phyloP scores from a whole-genome alignment of 2,888 invertebrate species.

The Callyntrura guangdongensis region DNA sequence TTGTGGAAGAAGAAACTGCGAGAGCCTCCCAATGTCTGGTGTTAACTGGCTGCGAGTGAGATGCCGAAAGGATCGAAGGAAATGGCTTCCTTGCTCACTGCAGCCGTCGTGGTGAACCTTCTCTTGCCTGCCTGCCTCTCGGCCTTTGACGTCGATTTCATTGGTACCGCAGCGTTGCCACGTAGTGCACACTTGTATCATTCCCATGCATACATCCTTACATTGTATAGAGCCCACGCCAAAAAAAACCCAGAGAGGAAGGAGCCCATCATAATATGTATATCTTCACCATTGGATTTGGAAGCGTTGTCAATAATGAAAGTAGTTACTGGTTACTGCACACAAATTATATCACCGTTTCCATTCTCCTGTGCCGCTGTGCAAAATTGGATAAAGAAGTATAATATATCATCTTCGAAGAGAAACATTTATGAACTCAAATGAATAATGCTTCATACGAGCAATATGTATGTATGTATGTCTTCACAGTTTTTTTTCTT shows the following conservation, averaged over 20 bases:
- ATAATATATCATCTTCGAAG: neutral
- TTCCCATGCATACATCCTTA: constrained; percentile 8
- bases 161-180: constrained; percentile 71
- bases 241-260: neutral
- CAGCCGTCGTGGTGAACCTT: constrained; percentile 54
- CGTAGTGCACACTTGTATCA: constrained; percentile 68
- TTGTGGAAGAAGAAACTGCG: constrained; percentile 62
- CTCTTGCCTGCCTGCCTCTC: constrained; percentile 67
- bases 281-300: constrained; percentile 1
- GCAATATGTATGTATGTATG: no score
- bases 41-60: constrained; percentile 80
- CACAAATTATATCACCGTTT: neutral
- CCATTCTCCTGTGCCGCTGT: neutral
- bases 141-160: constrained; percentile 66
- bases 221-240: no score
- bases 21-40: constrained; percentile 76
- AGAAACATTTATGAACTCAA: neutral
- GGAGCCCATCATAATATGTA: no score
- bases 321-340: no score
- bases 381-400: no score
- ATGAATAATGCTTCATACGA: no score
- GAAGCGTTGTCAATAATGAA: neutral
- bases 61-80: constrained; percentile 81
- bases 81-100: constrained; percentile 80
- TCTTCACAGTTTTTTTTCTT: no score